Percentiles rank a stretch among this genome's conserved stretches.
Evolutionary conservation across 1,140 invertebrate species (phyloP).

Genomic region (Pogonus chalceus): DNA sequence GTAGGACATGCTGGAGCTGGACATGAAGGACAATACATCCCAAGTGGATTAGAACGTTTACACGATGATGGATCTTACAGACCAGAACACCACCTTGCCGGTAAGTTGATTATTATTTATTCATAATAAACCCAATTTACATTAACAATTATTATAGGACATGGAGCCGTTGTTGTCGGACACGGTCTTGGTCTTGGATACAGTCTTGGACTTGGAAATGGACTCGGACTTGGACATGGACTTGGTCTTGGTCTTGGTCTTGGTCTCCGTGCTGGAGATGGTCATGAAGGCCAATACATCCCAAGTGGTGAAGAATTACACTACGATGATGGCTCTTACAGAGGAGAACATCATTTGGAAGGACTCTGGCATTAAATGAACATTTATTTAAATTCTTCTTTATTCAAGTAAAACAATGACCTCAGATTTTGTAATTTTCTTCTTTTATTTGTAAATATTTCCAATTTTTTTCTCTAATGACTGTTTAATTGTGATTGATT

Average conservation of each 20-base stretch:
- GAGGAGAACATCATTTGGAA: not conserved
- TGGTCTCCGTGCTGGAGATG: slow-evolving; percentile 7
- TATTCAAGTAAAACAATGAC: no score
- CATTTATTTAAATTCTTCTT: not conserved
- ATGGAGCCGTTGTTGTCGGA: not conserved
- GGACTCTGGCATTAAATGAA: not conserved
- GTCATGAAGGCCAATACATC: slow-evolving; percentile 1
- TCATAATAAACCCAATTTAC: no score
- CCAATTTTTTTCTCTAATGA: no score
- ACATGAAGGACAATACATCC: slow-evolving; percentile 28
- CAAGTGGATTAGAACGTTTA: slow-evolving; percentile 25
- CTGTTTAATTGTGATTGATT: no score
- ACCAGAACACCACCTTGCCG: slow-evolving; percentile 14
- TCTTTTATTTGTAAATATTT: no score
- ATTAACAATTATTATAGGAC: not conserved
- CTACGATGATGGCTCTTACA: not conserved
- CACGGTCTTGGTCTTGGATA: not conserved
- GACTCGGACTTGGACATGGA: slow-evolving; percentile 8
- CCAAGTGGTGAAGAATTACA: not conserved
- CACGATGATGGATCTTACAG: slow-evolving; percentile 31
- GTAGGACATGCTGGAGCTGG: slow-evolving; percentile 20
- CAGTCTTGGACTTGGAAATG: not conserved
- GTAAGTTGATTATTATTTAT: not conserved
- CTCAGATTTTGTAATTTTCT: no score
- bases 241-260: slow-evolving; percentile 6